These are phyloP conservation scores for Tiliacea citrago DNA, from an alignment of 2,888 invertebrate genomes.

Conservation along the genomic window DNA sequence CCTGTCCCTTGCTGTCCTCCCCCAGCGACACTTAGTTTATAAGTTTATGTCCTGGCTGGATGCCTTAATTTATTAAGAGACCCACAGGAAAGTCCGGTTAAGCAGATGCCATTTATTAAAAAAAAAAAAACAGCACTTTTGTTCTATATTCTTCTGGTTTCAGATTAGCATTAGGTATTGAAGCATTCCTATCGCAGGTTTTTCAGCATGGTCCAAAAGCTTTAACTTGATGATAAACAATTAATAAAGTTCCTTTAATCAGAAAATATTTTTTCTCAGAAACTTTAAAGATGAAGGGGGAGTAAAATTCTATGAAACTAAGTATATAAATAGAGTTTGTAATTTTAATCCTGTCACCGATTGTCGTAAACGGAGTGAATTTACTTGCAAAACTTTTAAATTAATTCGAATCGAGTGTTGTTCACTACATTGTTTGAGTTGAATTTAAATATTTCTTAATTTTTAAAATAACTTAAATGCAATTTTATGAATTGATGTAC, in stretches of 20 bases:
- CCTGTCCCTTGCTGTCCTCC: too few species aligned
- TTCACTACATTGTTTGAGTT: slow-evolving; percentile 40
- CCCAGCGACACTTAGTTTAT: too few species aligned
- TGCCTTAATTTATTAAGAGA: too few species aligned
- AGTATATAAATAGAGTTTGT: slow-evolving; percentile 49
- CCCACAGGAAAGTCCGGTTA: too few species aligned
- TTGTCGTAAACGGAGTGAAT: slow-evolving; percentile 52
- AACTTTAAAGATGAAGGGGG: slow-evolving; percentile 27
- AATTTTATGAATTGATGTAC: slow-evolving; percentile 19
- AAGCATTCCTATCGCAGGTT: not conserved
- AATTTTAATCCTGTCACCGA: slow-evolving; percentile 53
- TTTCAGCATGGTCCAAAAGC: not conserved
- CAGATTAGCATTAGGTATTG: not conserved
- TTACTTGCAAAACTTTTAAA: slow-evolving; percentile 60
- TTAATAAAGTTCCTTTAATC: slow-evolving; percentile 21
- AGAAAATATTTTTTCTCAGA: slow-evolving; percentile 31
- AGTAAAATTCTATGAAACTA: slow-evolving; percentile 44
- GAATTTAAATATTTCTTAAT: slow-evolving; percentile 9
- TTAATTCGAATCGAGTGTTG: slow-evolving; percentile 54
- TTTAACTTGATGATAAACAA: slow-evolving; percentile 8
- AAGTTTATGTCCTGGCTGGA: too few species aligned
- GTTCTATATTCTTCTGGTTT: not conserved
- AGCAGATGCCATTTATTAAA: too few species aligned
- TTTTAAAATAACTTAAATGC: slow-evolving; percentile 6
- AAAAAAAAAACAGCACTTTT: too few species aligned